A percentile compares a stretch with the other conserved stretches of the same genome.
Conservation (phyloP, 53 echinoderm and acorn worm species). For the Pentamera pediparva region DNA sequence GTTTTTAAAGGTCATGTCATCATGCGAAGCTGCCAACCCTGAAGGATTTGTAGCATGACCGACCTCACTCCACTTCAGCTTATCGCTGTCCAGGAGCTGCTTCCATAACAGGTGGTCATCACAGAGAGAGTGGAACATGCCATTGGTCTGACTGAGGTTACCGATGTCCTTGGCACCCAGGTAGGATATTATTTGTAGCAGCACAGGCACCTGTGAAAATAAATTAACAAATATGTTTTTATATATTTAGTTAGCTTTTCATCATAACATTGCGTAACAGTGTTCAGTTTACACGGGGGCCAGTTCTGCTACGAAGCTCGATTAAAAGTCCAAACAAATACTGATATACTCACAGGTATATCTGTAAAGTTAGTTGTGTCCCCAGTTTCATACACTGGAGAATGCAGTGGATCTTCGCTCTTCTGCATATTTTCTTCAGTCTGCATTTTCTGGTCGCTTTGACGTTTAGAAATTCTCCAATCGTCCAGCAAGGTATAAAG, state of each 20-base stretch:
- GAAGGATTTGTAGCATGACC: constrained; percentile 69
- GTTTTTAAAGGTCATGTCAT: constrained; percentile 69
- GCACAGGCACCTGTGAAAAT: constrained; percentile 53
- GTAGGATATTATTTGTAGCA: constrained; percentile 70
- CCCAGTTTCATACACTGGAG: not conserved
- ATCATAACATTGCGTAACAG: not conserved
- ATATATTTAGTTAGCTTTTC: not conserved
- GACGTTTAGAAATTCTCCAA: not conserved
- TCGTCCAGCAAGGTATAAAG: not conserved
- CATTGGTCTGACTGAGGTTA: constrained; percentile 52
- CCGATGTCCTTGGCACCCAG: constrained; percentile 65
- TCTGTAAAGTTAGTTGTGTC: too few species aligned
- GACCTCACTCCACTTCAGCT: constrained; percentile 66
- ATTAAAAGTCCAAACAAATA: too few species aligned
- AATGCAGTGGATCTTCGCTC: not conserved
- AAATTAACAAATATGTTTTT: not conserved
- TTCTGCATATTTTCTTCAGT: not conserved
- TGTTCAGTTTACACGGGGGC: not conserved
- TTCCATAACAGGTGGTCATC: constrained; percentile 74
- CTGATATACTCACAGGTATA: not conserved
- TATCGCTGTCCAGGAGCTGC: constrained; percentile 60
- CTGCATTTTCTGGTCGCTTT: not conserved
- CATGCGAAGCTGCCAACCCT: constrained; percentile 9
- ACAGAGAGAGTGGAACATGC: constrained; percentile 57
- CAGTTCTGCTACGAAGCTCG: too few species aligned